Conservation (phyloP, 2,113 vertebrate genomes). For the Haemorhous mexicanus region DNA sequence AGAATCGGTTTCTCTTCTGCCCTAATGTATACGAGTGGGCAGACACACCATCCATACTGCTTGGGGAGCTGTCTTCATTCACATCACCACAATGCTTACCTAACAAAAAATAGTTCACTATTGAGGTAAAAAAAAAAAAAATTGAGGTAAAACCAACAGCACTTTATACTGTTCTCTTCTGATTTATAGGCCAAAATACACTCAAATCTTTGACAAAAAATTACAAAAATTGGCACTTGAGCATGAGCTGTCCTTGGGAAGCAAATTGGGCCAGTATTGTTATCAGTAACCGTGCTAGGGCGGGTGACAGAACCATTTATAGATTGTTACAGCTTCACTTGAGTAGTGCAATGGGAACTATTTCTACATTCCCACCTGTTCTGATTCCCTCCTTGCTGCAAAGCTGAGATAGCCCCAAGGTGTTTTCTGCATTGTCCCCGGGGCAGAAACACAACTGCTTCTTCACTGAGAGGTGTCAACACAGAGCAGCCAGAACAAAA, state of each 20-base stretch:
- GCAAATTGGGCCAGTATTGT: background rate
- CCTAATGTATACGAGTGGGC: fast-evolving
- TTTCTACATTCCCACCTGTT: background rate
- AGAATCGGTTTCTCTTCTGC: background rate
- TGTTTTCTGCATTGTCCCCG: background rate
- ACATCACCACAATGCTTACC: background rate
- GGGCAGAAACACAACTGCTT: background rate
- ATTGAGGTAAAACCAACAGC: background rate
- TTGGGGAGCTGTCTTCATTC: background rate
- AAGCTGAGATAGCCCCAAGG: background rate
- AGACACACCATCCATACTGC: background rate
- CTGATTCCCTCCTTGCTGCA: background rate
- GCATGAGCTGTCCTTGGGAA: background rate
- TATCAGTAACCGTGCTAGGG: fast-evolving
- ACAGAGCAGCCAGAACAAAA: background rate
- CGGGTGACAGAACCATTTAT: background rate
- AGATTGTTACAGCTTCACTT: background rate
- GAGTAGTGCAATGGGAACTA: background rate
- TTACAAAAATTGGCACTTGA: background rate
- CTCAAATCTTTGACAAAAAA: background rate
- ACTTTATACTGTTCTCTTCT: background rate
- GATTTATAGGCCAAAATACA: background rate
- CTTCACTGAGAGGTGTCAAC: background rate
- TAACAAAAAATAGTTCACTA: background rate
- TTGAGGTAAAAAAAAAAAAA: background rate